Evolutionary conservation across 35 echinoderm and acorn worm species (phyloP).

Genomic region (Stichopus chloronotus): DNA sequence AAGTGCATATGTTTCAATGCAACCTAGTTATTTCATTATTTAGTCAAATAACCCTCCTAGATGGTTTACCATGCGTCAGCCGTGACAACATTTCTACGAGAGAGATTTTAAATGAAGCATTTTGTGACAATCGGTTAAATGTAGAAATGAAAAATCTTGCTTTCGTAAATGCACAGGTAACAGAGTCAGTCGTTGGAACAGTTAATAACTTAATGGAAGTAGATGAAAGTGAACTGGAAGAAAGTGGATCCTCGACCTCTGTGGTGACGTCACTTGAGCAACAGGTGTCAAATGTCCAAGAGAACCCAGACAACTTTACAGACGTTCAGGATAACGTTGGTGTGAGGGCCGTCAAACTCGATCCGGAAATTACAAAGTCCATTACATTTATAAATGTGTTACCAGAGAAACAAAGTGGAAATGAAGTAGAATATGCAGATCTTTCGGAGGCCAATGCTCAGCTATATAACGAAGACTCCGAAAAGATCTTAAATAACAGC

Average conservation of each 20-base stretch:
- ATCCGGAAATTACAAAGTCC: neutral
- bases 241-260: neutral
- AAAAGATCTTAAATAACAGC: neutral
- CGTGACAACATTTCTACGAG: too few relatives aligned
- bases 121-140: too few relatives aligned
- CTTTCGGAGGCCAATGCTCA: neutral
- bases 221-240: neutral
- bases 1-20: too few relatives aligned
- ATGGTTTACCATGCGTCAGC: too few relatives aligned
- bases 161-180: neutral
- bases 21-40: too few relatives aligned
- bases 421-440: neutral
- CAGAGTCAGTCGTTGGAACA: constrained; percentile 28
- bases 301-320: constrained; percentile 6
- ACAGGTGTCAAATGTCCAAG: constrained; percentile 26
- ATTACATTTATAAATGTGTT: neutral
- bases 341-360: constrained; percentile 16
- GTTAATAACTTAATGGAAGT: constrained; percentile 46
- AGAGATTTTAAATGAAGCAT: too few relatives aligned
- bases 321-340: constrained; percentile 36
- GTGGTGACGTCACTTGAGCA: constrained; percentile 3
- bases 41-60: too few relatives aligned
- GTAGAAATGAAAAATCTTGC: too few relatives aligned
- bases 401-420: neutral
- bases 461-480: neutral